Base-by-base conservation (phyloP, 2,888 invertebrate genomes). In the Cephonodes hylas region DNA sequence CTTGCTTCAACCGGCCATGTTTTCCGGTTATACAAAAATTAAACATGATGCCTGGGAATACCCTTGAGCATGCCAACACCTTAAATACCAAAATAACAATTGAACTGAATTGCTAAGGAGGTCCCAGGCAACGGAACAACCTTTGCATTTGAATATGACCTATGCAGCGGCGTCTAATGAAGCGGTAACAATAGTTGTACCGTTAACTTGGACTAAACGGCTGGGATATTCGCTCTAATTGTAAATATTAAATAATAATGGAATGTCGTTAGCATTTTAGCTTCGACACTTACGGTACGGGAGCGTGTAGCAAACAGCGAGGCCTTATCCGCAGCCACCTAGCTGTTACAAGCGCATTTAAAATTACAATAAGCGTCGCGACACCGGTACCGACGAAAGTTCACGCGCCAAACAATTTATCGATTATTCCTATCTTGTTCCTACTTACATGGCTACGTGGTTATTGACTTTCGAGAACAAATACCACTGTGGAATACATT, bases 351-450 rank as follows among this genome's bases (percentile, higher is more conserved):
- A 80, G 74, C 84, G 72, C 85, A 89, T 90, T 89, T 90, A 78
- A 89, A 90, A 86, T 88, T 90, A 89, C 85, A 90, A 90, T 90
- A 86, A 88, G 86, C 81, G 84, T 83, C 83, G 76, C 80, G 79
- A 81, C 86, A 83, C 80, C 66, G 63, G 65, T 68, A 72, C 75
- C 80, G 76, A 81, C 78, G 79, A 89, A 88, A 89, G 86, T 88
- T 88, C 88, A 86, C 82, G 82, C 80, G 82, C 77, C 71, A 75
- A 80, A 84, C 83, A 80, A 82, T 84, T 83, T 84, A 85, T 85
- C 83, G 77, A 79, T 77, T 84, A 83, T 82, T 83, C 78, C 71
- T 74, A 85, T 86, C 84, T 83, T 77, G 75, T 77, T 77, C 76
- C 42, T 42, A 38, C 53, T 53, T 31, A 61, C 31, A 61, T 42